These are phyloP conservation scores for Hemichromis elongatus DNA, from an alignment of 2,113 vertebrate genomes.

Conservation along the genomic window DNA sequence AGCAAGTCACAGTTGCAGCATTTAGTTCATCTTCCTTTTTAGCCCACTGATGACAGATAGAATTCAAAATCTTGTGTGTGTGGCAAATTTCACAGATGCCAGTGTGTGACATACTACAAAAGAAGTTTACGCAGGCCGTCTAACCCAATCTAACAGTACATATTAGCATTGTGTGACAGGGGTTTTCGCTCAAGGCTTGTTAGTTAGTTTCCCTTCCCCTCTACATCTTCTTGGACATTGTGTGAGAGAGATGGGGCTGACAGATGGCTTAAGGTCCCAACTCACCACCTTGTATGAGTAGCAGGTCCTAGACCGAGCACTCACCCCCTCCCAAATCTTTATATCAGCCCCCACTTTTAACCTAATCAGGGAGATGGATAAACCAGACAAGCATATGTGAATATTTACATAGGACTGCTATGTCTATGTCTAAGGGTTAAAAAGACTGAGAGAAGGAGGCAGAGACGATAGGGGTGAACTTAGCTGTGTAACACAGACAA, in stretches of 20 bases:
- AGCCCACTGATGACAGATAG: not conserved
- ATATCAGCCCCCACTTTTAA: constrained; percentile 21
- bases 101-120: not conserved
- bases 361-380: constrained; percentile 58
- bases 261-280: constrained; percentile 63
- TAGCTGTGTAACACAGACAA: not conserved
- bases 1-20: not conserved
- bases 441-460: not conserved
- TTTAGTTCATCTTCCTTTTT: not conserved
- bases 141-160: not conserved
- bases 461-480: not conserved
- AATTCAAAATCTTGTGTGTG: not conserved
- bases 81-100: not conserved
- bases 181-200: not conserved
- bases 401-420: constrained; percentile 62
- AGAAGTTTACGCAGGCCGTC: not conserved
- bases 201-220: not conserved
- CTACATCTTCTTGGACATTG: not conserved
- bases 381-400: constrained; percentile 60
- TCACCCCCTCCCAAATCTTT: not conserved
- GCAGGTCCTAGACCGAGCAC: constrained; percentile 13
- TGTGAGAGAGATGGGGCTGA: constrained; percentile 38
- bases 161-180: not conserved
- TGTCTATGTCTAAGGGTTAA: constrained; percentile 6
- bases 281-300: constrained; percentile 61